Conservation (phyloP, 2,797 vertebrate species). For the Antennarius maculatus region DNA sequence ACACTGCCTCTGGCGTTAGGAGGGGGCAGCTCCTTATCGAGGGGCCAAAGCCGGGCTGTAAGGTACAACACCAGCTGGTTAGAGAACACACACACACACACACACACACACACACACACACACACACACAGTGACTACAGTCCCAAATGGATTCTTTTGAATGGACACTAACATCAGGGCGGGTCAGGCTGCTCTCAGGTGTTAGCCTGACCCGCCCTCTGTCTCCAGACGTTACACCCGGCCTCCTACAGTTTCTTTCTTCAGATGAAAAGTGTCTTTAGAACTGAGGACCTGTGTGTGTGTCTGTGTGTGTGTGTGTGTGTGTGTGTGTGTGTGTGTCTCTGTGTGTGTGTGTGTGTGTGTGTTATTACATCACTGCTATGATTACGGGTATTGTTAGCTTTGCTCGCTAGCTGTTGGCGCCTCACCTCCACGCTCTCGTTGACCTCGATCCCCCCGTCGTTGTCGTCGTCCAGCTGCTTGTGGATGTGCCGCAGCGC, state of each 20-base stretch:
- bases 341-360: too few species aligned
- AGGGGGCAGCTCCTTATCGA: conserved; percentile 19
- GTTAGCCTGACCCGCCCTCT: conserved; percentile 28
- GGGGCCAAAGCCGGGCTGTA: conserved; percentile 35
- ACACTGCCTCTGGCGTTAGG: conserved; percentile 4
- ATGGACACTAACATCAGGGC: conserved; percentile 21
- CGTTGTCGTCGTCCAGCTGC: conserved; percentile 98
- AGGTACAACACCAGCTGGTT: too few species aligned
- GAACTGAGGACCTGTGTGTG: too few species aligned
- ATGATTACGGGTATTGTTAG: too few species aligned
- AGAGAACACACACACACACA: conserved; percentile 58
- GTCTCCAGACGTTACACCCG: neutral
- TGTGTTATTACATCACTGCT: too few species aligned
- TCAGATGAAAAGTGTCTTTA: too few species aligned
- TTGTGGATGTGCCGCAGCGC: conserved; percentile 97
- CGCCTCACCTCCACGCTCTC: conserved; percentile 96
- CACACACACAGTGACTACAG: conserved; percentile 40
- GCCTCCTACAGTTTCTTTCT: neutral
- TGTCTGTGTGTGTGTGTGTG: neutral
- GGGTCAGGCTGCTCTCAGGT: conserved; percentile 55
- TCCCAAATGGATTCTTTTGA: conserved; percentile 33
- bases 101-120: conserved; percentile 34
- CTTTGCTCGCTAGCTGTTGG: too few species aligned
- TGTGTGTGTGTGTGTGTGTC: too few species aligned
- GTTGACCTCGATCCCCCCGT: conserved; percentile 97